phyloP scores from a whole-genome alignment of 2,888 invertebrate genomes.

The Epiblema foenella region DNA sequence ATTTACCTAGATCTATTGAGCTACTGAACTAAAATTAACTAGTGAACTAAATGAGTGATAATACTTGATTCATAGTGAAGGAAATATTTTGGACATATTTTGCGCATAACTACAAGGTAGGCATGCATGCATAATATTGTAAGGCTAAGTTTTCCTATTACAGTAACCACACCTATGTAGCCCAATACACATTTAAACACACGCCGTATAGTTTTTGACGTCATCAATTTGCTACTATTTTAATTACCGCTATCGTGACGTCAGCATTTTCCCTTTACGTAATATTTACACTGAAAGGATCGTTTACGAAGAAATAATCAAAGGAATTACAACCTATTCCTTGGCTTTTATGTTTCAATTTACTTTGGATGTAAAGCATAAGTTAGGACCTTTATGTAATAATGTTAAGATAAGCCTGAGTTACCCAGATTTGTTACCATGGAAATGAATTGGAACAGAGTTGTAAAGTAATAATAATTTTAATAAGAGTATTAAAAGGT shows the following conservation, averaged over 20 bases:
- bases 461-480: background rate
- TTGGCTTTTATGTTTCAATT: background rate
- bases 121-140: too few relatives aligned
- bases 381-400: background rate
- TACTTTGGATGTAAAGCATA: background rate
- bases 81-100: too few relatives aligned
- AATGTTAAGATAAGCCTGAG: background rate
- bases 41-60: too few relatives aligned
- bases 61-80: too few relatives aligned
- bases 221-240: conserved; percentile 13
- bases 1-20: too few relatives aligned
- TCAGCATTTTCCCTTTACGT: background rate
- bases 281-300: background rate
- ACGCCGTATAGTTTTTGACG: conserved; percentile 4
- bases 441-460: background rate
- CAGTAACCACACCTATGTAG: background rate
- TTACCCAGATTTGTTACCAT: background rate
- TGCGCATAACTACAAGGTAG: too few relatives aligned
- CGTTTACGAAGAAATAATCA: background rate
- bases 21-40: too few relatives aligned
- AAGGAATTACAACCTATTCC: too few relatives aligned
- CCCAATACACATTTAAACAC: background rate
- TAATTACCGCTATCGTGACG: conserved; percentile 9
- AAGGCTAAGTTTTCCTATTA: too few relatives aligned
- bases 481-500: background rate